Percentiles rank a stretch among this genome's conserved stretches.
These are phyloP conservation scores for Dreissena polymorpha DNA, from an alignment of 1,140 invertebrate genomes.

Conservation along the genomic window DNA sequence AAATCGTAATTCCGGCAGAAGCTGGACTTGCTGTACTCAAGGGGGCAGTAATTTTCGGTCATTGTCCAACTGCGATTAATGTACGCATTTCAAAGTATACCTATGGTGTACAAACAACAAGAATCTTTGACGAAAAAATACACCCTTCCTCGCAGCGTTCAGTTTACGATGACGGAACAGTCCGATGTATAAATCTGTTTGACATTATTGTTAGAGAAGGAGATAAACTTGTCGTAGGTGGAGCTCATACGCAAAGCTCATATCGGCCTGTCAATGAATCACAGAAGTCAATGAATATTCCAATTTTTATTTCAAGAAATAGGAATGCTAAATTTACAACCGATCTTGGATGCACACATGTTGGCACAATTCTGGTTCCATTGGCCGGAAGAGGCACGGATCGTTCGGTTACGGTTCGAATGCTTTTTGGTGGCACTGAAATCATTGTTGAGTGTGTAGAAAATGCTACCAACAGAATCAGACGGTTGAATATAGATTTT, in stretches of 20 bases:
- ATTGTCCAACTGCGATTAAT: conserved; percentile 6
- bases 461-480: no score
- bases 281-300: background rate
- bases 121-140: background rate
- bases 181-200: conserved; percentile 4
- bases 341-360: background rate
- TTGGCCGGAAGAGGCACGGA: background rate
- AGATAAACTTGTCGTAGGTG: background rate
- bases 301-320: background rate
- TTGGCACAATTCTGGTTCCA: background rate
- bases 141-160: background rate
- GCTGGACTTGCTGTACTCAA: background rate
- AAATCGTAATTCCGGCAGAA: conserved; percentile 7
- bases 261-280: background rate
- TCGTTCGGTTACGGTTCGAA: background rate
- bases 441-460: conserved; percentile 6
- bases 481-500: no score
- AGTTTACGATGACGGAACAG: background rate
- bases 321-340: background rate
- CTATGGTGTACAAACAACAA: conserved; percentile 10
- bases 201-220: background rate
- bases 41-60: conserved; percentile 30
- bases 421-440: conserved; percentile 32
- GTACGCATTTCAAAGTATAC: conserved; percentile 22
- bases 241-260: background rate